Evolutionary conservation across 2,113 vertebrate genomes (phyloP).

Genomic region (Nerophis lumbriciformis): DNA sequence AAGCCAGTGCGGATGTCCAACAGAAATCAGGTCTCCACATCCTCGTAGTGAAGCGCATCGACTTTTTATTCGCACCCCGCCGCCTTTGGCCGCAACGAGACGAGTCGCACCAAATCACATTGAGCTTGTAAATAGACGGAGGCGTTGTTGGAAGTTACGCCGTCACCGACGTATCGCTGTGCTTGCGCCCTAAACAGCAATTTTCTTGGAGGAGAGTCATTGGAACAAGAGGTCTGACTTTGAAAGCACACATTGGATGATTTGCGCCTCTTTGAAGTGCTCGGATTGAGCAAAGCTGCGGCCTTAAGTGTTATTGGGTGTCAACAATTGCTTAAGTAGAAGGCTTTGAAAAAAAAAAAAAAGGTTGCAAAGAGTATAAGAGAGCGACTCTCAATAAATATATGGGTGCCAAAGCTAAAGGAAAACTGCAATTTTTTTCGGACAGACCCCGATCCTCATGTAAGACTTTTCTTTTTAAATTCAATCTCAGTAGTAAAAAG

Average conservation of each 20-base stretch:
- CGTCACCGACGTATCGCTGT: slow-evolving; percentile 1
- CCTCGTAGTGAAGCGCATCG: slow-evolving; percentile 2
- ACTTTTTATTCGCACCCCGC: slow-evolving; percentile 38
- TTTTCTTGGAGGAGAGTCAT: slow-evolving; percentile 39
- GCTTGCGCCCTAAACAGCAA: not conserved
- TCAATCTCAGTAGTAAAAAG: too few species aligned
- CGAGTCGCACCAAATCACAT: slow-evolving; percentile 54
- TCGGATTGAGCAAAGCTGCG: slow-evolving; percentile 9
- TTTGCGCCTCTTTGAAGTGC: not conserved
- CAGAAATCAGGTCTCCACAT: slow-evolving; percentile 16
- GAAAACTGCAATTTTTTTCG: too few species aligned
- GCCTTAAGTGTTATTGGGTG: slow-evolving; percentile 25
- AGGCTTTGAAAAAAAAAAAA: too few species aligned
- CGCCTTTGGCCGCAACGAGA: slow-evolving; percentile 30
- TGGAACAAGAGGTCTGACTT: slow-evolving; percentile 25
- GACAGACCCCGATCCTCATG: too few species aligned
- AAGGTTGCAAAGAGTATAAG: too few species aligned
- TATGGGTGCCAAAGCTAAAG: too few species aligned
- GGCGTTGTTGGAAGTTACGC: slow-evolving; percentile 46
- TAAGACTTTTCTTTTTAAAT: too few species aligned
- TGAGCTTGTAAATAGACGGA: slow-evolving; percentile 41
- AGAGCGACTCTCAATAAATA: too few species aligned
- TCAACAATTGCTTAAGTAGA: slow-evolving; percentile 21
- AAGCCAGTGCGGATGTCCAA: slow-evolving; percentile 25
- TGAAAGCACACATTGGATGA: slow-evolving; percentile 16